Evolutionary conservation across 2,797 vertebrate species (phyloP).

Genomic region (Cryptoblepharus egeriae): DNA sequence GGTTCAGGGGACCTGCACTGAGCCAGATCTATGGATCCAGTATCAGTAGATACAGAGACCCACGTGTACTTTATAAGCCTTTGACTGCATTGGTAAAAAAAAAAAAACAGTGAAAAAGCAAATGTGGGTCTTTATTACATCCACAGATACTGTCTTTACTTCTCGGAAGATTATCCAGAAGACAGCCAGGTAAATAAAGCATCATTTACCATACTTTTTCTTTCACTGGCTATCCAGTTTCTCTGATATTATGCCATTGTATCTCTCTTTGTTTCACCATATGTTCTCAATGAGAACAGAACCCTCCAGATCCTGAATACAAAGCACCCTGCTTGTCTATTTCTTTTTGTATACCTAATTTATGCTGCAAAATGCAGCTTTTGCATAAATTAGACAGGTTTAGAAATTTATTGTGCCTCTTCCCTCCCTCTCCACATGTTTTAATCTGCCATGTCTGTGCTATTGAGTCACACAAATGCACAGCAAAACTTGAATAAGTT

Average conservation of each 20-base stretch:
- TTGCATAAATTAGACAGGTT: neutral
- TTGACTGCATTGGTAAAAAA: slow-evolving; percentile 1
- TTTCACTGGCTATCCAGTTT: neutral
- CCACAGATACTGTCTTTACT: neutral
- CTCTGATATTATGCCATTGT: neutral
- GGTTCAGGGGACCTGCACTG: no score
- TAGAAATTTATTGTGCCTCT: neutral
- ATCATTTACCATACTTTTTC: neutral
- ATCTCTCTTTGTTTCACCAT: slow-evolving; percentile 3
- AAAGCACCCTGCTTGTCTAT: slow-evolving; percentile 30
- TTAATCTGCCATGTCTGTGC: neutral
- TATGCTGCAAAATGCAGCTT: neutral
- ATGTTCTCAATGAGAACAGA: slow-evolving; percentile 39
- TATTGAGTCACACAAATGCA: neutral
- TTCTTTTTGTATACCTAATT: slow-evolving; percentile 6
- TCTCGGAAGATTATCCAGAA: neutral
- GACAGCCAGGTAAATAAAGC: slow-evolving; percentile 5
- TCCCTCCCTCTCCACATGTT: slow-evolving; percentile 9
- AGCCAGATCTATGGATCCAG: no score
- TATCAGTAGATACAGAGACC: no score
- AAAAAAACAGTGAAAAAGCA: neutral
- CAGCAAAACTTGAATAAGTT: neutral
- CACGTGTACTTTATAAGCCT: neutral
- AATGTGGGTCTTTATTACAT: neutral
- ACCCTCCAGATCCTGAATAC: slow-evolving; percentile 5